These are phyloP conservation scores for Hydrotaea diabolus DNA, from an alignment of 2,888 invertebrate genomes.

Conservation along the genomic window DNA sequence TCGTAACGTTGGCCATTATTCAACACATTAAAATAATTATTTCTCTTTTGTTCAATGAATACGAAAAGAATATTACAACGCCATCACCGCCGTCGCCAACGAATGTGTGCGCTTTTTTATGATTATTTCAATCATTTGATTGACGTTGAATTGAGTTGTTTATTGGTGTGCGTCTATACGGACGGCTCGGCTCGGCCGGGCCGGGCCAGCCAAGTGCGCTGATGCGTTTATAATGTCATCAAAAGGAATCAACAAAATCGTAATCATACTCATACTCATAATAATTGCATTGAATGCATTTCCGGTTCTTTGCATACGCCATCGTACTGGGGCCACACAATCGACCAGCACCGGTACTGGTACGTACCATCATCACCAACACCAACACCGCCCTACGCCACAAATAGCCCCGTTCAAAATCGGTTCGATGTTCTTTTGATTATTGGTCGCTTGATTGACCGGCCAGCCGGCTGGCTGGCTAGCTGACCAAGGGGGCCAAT, in stretches of 20 bases:
- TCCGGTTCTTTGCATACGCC: conserved; percentile 62
- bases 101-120: conserved; percentile 21
- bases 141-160: conserved; percentile 42
- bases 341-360: conserved; percentile 24
- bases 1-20: neutral
- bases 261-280: conserved; percentile 19
- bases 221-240: conserved; percentile 66
- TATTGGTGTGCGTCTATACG: conserved; percentile 14
- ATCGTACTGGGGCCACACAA: neutral
- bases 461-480: neutral
- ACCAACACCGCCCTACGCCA: too few species aligned
- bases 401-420: neutral
- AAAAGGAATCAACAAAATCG: conserved; percentile 61
- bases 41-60: conserved; percentile 1
- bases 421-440: conserved; percentile 26
- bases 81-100: conserved; percentile 5
- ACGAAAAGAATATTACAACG: neutral
- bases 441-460: conserved; percentile 29
- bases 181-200: too few species aligned
- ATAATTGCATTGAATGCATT: conserved; percentile 64
- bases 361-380: conserved; percentile 25
- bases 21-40: conserved; percentile 31
- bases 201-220: conserved; percentile 29
- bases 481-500: neutral
- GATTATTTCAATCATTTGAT: conserved; percentile 46